Evolutionary conservation across 2,113 vertebrate genomes (phyloP).

Genomic region (Malurus melanocephalus): DNA sequence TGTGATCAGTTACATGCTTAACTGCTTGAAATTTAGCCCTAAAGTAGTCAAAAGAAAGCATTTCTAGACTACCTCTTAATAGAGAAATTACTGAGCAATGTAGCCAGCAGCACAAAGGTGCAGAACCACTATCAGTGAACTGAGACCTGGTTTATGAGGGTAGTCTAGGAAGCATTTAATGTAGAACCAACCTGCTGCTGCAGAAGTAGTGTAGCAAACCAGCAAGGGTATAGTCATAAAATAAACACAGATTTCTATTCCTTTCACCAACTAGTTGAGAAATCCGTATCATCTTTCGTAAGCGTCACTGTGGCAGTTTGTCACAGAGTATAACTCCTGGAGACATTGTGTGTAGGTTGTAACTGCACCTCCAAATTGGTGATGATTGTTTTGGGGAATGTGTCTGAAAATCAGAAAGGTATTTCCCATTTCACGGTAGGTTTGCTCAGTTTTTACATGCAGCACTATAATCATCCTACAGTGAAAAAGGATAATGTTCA

Average conservation of each 20-base stretch:
- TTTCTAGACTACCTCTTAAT: background rate
- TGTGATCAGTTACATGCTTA: background rate
- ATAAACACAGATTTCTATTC: background rate
- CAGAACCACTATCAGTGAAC: background rate
- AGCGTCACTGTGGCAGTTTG: background rate
- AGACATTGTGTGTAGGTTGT: accelerated
- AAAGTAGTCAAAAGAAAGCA: background rate
- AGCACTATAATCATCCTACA: background rate
- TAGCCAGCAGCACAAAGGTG: background rate
- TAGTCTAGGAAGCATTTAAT: background rate
- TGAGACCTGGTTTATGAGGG: background rate
- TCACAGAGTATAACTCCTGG: background rate
- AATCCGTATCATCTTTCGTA: background rate
- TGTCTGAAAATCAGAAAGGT: background rate
- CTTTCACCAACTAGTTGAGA: background rate
- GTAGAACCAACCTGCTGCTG: background rate
- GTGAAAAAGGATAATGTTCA: background rate
- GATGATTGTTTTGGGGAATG: background rate
- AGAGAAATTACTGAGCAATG: background rate
- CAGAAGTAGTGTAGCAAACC: background rate
- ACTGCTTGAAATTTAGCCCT: background rate
- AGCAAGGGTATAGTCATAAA: background rate
- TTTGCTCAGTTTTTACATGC: background rate
- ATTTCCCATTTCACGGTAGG: background rate
- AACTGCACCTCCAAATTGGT: background rate